phyloP scores from a whole-genome alignment of 2,113 vertebrate genomes.

The Nicator chloris region DNA sequence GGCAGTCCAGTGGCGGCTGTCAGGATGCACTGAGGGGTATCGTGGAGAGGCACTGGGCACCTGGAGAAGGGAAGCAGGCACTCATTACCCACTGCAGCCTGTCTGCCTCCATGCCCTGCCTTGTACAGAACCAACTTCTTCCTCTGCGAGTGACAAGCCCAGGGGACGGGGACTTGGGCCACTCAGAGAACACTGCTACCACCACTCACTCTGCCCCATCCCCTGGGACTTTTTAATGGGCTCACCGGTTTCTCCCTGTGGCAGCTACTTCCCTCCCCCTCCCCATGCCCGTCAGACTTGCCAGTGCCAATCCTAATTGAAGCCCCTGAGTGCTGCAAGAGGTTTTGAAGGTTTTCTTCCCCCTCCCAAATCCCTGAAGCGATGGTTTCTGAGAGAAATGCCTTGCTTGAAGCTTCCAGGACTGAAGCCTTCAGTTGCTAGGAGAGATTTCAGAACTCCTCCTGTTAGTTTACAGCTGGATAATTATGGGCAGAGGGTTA shows the following conservation, averaged over 20 bases:
- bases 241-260: background rate
- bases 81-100: background rate
- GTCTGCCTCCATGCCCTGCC: background rate
- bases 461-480: background rate
- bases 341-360: background rate
- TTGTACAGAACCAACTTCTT: background rate
- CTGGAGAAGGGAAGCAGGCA: conserved; percentile 60
- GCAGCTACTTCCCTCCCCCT: background rate
- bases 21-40: conserved; percentile 91
- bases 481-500: background rate
- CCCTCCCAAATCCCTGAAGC: background rate
- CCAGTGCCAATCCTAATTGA: background rate
- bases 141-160: background rate
- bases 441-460: background rate
- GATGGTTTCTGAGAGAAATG: background rate
- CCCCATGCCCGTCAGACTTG: background rate
- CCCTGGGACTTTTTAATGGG: background rate
- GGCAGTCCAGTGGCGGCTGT: conserved; percentile 92
- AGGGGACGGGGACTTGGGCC: background rate
- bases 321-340: background rate
- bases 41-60: conserved; percentile 85
- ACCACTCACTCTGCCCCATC: background rate
- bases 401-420: background rate
- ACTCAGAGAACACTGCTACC: background rate
- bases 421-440: background rate